A percentile compares a stretch with the other conserved stretches of the same genome.
Conservation (phyloP, 2,113 vertebrate genomes). For the Prunella himalayana region DNA sequence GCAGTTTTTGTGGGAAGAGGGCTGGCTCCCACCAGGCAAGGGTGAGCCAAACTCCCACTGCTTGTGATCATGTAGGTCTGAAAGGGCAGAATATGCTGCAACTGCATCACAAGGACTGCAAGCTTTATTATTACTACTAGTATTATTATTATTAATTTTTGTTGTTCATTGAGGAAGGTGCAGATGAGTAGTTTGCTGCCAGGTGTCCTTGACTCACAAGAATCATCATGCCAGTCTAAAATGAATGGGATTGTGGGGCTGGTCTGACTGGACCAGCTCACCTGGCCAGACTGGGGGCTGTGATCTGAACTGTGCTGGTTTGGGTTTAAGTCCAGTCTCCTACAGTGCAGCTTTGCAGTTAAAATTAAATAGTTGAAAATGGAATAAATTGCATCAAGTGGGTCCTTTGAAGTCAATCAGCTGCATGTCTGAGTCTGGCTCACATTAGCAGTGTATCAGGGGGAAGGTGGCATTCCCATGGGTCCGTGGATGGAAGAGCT, state of each 20-base stretch:
- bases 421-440: not conserved
- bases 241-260: not conserved
- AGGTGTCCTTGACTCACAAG: not conserved
- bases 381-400: not conserved
- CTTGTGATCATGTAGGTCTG: not conserved
- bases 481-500: not conserved
- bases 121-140: not conserved
- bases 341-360: not conserved
- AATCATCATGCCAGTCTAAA: not conserved
- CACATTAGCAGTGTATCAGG: accelerated
- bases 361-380: not conserved
- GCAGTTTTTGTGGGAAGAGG: not conserved
- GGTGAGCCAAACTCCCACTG: not conserved
- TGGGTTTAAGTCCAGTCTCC: not conserved
- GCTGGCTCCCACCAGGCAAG: not conserved
- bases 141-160: not conserved
- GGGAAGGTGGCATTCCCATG: not conserved
- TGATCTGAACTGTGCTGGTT: not conserved
- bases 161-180: not conserved
- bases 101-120: not conserved
- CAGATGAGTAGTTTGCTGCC: not conserved
- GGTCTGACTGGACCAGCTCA: not conserved
- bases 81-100: not conserved
- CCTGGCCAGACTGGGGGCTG: not conserved
- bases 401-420: not conserved